Evolutionary conservation across 30 jellyfish, hydroid and myxozoan genomes (phyloP), one percentile per base, ranked within the genome.

Genomic region (Mastigias papua): DNA sequence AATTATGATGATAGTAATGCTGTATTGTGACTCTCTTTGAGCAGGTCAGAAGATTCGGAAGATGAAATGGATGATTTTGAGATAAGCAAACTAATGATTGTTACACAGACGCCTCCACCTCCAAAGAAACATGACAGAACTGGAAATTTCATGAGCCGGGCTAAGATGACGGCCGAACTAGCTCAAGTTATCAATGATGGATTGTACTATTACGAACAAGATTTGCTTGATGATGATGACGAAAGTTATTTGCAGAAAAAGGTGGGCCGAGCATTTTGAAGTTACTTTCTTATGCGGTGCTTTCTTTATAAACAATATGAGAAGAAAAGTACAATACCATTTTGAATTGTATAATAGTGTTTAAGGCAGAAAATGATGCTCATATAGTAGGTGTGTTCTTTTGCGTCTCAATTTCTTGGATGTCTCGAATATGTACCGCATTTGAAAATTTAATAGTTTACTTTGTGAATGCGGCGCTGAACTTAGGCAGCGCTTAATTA

Each of bases 41-140:
- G 2, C 68, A 93, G 98, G 98, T 82, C 97, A 48, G 98, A 93
- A 50, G 98, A 93, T 42, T 93, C 98, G 0, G 98, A 89, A 34
- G 98, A 93, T 70, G 98, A 93, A 32, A 86, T 93, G 82, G 98
- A 93, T 73, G 98, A 93, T 76, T 93, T 73, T 76, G 98, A 81
- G 37, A 87, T 93, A 48, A 86, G 98, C 88, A 93, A 93, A 63
- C 34, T 93, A 46, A 86, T 93, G 87, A 93, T 93, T 73, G 98
- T 93, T 33, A 93, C 98, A 0, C 98, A 93, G 71, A 93, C 98
- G 23, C 98, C 98, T 16, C 98, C 98, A 0, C 98, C 98, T 0
- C 98, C 98, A 21, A 93, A 93, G 89, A 93, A 93, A 62, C 91
- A 86, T 70, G 98, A 93, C 84, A 79, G 98, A 51, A 93, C 98